Evolutionary conservation across 2,888 invertebrate species (phyloP).

Genomic region (Stegana nigrithorax): DNA sequence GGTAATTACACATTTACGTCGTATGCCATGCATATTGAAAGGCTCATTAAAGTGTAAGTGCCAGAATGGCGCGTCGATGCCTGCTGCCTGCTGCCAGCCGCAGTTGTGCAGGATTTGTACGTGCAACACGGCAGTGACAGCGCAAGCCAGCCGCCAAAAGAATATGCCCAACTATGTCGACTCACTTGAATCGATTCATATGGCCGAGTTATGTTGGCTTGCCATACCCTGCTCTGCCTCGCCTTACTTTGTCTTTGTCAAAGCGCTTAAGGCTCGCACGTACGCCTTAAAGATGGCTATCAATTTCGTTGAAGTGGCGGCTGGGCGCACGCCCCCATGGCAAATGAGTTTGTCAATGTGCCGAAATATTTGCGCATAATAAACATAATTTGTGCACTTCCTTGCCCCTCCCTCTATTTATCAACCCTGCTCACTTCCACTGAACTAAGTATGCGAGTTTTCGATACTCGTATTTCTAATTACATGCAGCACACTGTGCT

Average conservation of each 20-base stretch:
- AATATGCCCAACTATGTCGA: background rate
- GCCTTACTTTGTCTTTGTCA: background rate
- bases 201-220: background rate
- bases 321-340: background rate
- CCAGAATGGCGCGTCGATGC: background rate
- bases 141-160: background rate
- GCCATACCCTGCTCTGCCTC: background rate
- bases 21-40: constrained; percentile 57
- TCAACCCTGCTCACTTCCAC: background rate
- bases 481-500: background rate
- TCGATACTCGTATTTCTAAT: background rate
- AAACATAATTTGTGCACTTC: constrained; percentile 10
- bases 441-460: background rate
- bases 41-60: constrained; percentile 50
- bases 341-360: background rate
- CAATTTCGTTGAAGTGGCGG: constrained; percentile 8
- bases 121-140: background rate
- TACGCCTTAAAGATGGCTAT: constrained; percentile 8
- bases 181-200: constrained; percentile 17
- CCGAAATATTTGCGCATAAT: background rate
- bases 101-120: constrained; percentile 5
- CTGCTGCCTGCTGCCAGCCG: background rate
- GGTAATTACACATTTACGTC: constrained; percentile 53
- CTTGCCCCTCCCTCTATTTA: background rate
- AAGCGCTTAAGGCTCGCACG: constrained; percentile 16